These are phyloP conservation scores for Strigamia transsilvanica DNA, from an alignment of 2,888 invertebrate species.

Conservation along the genomic window DNA sequence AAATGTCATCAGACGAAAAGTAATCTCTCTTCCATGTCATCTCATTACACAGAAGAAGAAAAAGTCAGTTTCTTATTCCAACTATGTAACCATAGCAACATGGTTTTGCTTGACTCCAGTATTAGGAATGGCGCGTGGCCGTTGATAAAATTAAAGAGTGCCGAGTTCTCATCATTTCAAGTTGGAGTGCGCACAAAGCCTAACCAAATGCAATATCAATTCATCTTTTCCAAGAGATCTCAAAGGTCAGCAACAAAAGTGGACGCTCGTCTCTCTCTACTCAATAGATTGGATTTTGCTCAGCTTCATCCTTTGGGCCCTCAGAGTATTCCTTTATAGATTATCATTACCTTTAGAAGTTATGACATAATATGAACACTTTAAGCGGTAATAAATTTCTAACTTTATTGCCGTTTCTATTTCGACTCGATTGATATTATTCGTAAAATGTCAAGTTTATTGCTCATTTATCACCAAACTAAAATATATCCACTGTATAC, in stretches of 20 bases:
- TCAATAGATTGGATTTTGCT: conserved; percentile 30
- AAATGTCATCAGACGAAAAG: no score
- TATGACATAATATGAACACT: background rate
- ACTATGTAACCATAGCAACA: conserved; percentile 4
- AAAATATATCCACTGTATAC: no score
- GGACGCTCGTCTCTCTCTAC: conserved; percentile 30
- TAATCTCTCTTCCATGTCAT: background rate
- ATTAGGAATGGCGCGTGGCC: background rate
- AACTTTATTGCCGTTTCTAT: no score
- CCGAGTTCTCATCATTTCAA: conserved; percentile 30
- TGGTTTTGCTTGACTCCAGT: background rate
- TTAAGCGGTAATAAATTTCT: background rate
- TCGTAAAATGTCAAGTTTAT: no score
- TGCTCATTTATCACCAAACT: no score
- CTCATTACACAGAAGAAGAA: background rate
- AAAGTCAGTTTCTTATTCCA: background rate
- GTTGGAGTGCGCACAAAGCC: conserved; percentile 22
- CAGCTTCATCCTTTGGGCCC: conserved; percentile 26
- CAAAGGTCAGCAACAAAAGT: conserved; percentile 30
- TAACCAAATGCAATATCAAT: conserved; percentile 30
- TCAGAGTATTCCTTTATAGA: conserved; percentile 21
- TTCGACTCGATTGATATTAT: no score
- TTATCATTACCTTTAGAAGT: conserved; percentile 12
- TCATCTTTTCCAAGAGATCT: conserved; percentile 23
- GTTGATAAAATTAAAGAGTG: conserved; percentile 26